Percentiles rank a stretch among this genome's conserved stretches.
Conservation (phyloP, 2,797 vertebrate genomes). For the Sardinella longiceps region DNA sequence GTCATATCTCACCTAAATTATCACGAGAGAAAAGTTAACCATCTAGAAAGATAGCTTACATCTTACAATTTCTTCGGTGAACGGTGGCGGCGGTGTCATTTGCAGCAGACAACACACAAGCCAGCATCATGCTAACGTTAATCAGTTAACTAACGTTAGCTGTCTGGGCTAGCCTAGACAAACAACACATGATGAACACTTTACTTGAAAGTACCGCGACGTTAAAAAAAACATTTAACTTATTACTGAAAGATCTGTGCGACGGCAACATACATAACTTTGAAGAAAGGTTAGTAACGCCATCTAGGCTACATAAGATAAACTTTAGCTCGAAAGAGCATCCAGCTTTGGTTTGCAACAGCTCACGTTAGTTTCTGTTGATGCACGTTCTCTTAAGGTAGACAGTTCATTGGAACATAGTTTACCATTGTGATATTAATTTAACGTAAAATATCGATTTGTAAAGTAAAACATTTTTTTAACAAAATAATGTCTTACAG, state of each 20-base stretch:
- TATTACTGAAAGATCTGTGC: neutral
- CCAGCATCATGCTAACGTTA: too few relatives aligned
- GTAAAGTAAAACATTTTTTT: neutral
- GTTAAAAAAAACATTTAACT: neutral
- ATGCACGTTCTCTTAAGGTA: neutral
- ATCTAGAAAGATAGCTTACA: too few relatives aligned
- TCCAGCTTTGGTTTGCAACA: neutral
- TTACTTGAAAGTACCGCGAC: neutral
- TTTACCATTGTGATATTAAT: neutral
- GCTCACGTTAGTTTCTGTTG: neutral
- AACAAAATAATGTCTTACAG: neutral
- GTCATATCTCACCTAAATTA: neutral
- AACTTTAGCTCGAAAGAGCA: neutral
- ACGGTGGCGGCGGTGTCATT: too few relatives aligned
- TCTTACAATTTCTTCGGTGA: too few relatives aligned
- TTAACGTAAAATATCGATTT: neutral
- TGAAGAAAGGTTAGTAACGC: neutral
- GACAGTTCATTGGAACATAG: neutral
- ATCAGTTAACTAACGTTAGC: neutral
- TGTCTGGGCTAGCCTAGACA: neutral
- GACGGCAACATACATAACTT: too few relatives aligned
- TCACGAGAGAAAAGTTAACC: too few relatives aligned
- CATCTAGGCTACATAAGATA: too few relatives aligned
- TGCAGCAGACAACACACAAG: neutral
- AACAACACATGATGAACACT: neutral